A percentile compares a stretch with the other conserved stretches of the same genome.
Evolutionary conservation across 1,140 invertebrate genomes (phyloP).

Genomic region (Drosophila chauvacae): DNA sequence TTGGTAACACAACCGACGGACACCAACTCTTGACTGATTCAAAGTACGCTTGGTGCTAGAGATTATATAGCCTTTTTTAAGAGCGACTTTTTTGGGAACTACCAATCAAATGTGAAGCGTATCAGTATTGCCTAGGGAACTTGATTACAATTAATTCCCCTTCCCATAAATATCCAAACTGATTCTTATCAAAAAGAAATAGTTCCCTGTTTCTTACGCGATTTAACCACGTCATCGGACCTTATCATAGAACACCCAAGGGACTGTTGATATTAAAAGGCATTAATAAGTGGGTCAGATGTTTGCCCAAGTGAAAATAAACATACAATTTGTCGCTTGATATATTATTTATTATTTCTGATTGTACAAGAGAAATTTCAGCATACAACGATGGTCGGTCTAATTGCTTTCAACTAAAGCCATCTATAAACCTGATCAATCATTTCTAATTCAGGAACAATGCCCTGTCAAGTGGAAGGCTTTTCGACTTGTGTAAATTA

Average conservation of each 20-base stretch:
- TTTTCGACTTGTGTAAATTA: constrained; percentile 17
- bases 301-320: neutral
- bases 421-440: neutral
- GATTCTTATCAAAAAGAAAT: neutral
- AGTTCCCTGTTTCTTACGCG: neutral
- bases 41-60: too few species aligned
- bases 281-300: neutral
- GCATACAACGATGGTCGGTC: neutral
- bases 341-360: neutral
- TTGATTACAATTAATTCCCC: neutral
- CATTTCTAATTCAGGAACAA: neutral
- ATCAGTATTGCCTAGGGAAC: neutral
- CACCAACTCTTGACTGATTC: neutral
- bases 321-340: neutral
- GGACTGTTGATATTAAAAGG: too few species aligned
- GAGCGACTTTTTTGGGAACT: too few species aligned
- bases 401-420: neutral
- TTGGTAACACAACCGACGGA: neutral
- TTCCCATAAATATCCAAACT: neutral
- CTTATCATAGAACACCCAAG: neutral
- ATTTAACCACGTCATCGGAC: neutral
- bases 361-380: neutral
- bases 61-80: neutral
- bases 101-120: neutral
- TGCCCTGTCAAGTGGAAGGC: neutral